Evolutionary conservation across 2,797 vertebrate genomes (phyloP).

Genomic region (Brachyalestes nurse): DNA sequence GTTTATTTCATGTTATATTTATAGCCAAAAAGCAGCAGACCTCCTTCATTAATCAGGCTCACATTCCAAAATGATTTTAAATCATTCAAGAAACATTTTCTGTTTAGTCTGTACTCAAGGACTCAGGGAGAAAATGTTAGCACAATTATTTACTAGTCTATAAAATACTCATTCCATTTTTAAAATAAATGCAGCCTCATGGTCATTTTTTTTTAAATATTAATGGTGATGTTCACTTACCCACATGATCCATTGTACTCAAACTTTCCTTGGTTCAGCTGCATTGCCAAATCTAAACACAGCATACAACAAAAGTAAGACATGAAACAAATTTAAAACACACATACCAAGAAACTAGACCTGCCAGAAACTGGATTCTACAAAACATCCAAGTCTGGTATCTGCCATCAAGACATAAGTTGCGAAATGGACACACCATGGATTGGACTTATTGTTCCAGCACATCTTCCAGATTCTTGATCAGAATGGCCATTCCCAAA

Average conservation of each 20-base stretch:
- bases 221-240: conserved; percentile 78
- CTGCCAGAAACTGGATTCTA: neutral
- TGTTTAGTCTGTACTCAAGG: neutral
- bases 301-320: neutral
- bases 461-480: too few species aligned
- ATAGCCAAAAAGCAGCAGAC: neutral
- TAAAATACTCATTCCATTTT: neutral
- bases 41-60: conserved; percentile 1
- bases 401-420: too few species aligned
- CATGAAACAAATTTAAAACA: neutral
- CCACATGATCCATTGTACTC: conserved; percentile 98
- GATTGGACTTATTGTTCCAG: too few species aligned
- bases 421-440: too few species aligned
- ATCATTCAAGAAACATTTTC: conserved; percentile 3
- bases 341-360: too few species aligned
- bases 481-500: too few species aligned
- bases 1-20: neutral
- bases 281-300: conserved; percentile 94
- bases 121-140: neutral
- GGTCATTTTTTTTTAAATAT: neutral
- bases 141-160: neutral
- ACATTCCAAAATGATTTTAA: neutral
- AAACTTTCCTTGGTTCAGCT: conserved; percentile 98
- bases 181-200: neutral
- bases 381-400: too few species aligned